Evolutionary conservation across 1,140 invertebrate genomes (phyloP), one percentile per base, ranked within the genome.

Genomic region (Macrosteles quadrilineatus): DNA sequence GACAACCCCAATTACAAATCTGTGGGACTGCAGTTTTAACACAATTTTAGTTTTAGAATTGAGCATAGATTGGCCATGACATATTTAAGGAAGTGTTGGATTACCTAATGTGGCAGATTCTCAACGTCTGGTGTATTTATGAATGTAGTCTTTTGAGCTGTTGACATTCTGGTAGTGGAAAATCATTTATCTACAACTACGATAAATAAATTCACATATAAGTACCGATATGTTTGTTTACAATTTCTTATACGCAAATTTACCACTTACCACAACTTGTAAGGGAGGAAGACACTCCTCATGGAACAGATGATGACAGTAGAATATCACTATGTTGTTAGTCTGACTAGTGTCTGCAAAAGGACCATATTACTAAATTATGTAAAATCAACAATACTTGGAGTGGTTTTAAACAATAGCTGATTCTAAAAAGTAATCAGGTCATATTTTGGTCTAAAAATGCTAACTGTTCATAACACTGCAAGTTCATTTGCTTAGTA

Each of bases 291-390:
- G 79, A 82, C 96, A 98, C 69, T 88, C 86, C 78, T 91, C 87
- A 80, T 98, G 96, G 79, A 96, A 97, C 0, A 88, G 86, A 82
- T 98, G 96, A 72, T 89, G 89, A 78, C 95, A 98, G 77, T 93
- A 91, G 79, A 96, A 98, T 47, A 94, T 85, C 69, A 90, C 82
- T 72, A 96, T 81, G 79, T 90, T 88, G 75, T 85, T 88, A 12
- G 86, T 86, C 71, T 79, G 77, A 9, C 78, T 76, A 3, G 79
- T 64, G 77, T 91, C 89, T 80, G 81, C 80, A 77, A 77, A 75
- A 36, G 80, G 27, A 45, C 4, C 12, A 43, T 64, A 27, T 29
- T 30, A 27, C 6, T 64, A 23, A 19, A 64, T 19, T 43, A 64
- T n/a, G n/a, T n/a, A n/a, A n/a, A n/a, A n/a, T n/a, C n/a, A n/a